Evolutionary conservation across 2,888 invertebrate genomes (phyloP).

Genomic region (Cerceris ruficornis): DNA sequence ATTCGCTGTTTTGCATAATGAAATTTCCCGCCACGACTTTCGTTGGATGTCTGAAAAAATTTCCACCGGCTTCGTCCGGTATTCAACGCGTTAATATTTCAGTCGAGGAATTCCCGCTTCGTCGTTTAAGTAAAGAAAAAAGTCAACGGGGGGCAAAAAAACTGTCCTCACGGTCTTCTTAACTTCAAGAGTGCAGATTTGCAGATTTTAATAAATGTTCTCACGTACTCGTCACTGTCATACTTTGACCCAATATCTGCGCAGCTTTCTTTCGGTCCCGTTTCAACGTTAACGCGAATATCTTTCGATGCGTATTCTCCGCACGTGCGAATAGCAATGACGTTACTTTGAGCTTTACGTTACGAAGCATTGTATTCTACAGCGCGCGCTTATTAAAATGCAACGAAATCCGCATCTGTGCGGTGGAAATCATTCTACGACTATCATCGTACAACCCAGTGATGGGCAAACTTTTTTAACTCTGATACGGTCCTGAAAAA

Average conservation of each 20-base stretch:
- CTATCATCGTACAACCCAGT: too few species aligned
- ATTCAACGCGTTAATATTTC: background rate
- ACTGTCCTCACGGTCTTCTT: background rate
- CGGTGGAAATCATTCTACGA: too few species aligned
- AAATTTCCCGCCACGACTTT: too few species aligned
- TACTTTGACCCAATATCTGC: background rate
- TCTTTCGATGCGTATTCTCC: slow-evolving; percentile 23
- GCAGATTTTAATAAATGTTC: slow-evolving; percentile 3
- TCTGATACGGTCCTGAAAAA: too few species aligned
- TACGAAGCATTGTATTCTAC: background rate
- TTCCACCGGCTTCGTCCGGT: too few species aligned
- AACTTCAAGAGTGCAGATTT: background rate
- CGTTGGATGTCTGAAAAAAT: too few species aligned
- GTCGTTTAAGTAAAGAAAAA: background rate
- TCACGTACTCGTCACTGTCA: slow-evolving; percentile 22
- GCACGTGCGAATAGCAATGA: slow-evolving; percentile 12
- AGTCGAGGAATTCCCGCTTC: background rate
- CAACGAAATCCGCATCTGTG: too few species aligned
- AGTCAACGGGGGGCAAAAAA: background rate
- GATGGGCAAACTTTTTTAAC: too few species aligned
- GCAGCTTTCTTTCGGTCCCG: background rate
- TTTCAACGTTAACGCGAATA: slow-evolving; percentile 4
- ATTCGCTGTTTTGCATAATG: too few species aligned
- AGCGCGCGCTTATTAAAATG: background rate
- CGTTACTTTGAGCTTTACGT: slow-evolving; percentile 4